phyloP scores from a whole-genome alignment of 2,888 invertebrate species.

The Keiferia lycopersicella region DNA sequence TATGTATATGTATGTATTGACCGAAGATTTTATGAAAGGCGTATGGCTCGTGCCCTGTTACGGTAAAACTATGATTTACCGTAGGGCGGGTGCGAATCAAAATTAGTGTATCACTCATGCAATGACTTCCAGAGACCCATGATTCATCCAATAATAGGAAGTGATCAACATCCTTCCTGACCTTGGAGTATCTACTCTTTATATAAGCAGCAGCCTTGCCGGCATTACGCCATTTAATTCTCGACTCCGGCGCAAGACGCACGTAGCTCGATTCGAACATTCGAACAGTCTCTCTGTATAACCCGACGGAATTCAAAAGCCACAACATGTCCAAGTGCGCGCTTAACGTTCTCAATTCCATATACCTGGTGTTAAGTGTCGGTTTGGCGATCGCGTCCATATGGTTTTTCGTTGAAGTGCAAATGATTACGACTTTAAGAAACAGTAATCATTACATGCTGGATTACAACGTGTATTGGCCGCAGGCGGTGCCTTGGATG shows the following conservation, averaged over 20 bases:
- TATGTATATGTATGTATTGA: too few species aligned
- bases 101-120: constrained; percentile 30
- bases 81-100: constrained; percentile 27
- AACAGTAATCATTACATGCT: constrained; percentile 65
- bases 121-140: constrained; percentile 30
- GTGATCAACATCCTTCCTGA: constrained; percentile 32
- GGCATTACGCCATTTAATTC: constrained; percentile 53
- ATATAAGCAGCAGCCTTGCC: constrained; percentile 40
- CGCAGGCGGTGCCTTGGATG: constrained; percentile 72
- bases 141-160: constrained; percentile 33
- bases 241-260: constrained; percentile 34
- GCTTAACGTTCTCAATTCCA: constrained; percentile 47
- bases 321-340: constrained; percentile 41
- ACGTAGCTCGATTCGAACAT: constrained; percentile 26
- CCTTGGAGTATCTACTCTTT: constrained; percentile 38
- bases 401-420: constrained; percentile 56
- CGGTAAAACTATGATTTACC: neutral
- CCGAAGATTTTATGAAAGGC: too few species aligned
- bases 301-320: constrained; percentile 21
- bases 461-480: constrained; percentile 73
- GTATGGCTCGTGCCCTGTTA: neutral
- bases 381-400: constrained; percentile 46
- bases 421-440: constrained; percentile 48
- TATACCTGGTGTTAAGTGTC: constrained; percentile 45
- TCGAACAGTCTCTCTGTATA: neutral